Percentiles rank a stretch among this genome's conserved stretches.
These are phyloP conservation scores for Ramphastos sulfuratus DNA, from an alignment of 2,113 vertebrate genomes.

Conservation along the genomic window DNA sequence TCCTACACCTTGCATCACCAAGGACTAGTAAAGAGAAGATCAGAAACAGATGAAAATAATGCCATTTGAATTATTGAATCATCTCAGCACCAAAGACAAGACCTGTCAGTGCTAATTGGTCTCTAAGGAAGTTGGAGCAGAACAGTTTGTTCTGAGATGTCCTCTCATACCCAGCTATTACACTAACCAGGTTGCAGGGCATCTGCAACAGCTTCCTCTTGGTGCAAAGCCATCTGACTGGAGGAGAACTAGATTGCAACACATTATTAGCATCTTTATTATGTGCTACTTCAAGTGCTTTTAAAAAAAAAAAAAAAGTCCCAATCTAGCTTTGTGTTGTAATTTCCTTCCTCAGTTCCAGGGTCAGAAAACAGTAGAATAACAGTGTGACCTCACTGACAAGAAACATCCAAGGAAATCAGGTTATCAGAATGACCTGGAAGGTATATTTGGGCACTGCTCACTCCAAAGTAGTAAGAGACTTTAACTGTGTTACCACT, in stretches of 20 bases:
- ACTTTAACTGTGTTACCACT: neutral
- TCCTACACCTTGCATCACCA: neutral
- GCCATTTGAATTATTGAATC: conserved; percentile 57
- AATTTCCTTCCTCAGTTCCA: conserved; percentile 27
- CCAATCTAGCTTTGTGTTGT: neutral
- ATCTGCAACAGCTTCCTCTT: conserved; percentile 43
- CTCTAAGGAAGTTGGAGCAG: conserved; percentile 37
- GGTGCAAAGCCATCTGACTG: conserved; percentile 24
- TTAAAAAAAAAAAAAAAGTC: neutral
- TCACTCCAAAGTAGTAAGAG: neutral
- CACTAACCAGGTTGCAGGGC: conserved; percentile 59
- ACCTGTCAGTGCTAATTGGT: conserved; percentile 44
- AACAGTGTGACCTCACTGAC: neutral
- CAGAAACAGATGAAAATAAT: conserved; percentile 30
- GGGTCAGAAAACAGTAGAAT: neutral
- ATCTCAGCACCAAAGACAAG: conserved; percentile 46
- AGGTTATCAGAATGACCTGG: neutral
- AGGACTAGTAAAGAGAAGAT: neutral
- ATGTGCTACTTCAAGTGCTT: conserved; percentile 39
- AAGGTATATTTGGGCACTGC: neutral
- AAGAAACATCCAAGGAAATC: neutral
- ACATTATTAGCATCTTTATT: conserved; percentile 45
- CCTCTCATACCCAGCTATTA: conserved; percentile 48
- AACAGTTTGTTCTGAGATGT: conserved; percentile 68
- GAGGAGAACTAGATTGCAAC: conserved; percentile 48